A percentile compares a stretch with the other conserved stretches of the same genome.
These are phyloP conservation scores for Ectobius pallidus DNA, from an alignment of 2,888 invertebrate genomes.

Conservation along the genomic window DNA sequence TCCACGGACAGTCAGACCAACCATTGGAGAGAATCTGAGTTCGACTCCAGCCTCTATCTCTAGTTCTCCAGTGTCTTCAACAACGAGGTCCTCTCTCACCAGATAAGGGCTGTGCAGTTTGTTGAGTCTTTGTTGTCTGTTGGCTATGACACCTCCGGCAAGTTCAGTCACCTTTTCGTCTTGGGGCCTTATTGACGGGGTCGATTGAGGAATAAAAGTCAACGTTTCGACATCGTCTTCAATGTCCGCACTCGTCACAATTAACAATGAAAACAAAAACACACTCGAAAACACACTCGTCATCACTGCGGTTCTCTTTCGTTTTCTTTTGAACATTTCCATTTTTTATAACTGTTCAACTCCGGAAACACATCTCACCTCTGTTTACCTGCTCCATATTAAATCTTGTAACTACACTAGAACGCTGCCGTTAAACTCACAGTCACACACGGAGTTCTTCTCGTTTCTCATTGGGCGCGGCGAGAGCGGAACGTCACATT, in stretches of 20 bases:
- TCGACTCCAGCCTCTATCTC: slow-evolving; percentile 90
- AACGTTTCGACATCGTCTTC: slow-evolving; percentile 27
- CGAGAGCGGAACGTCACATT: slow-evolving; percentile 8
- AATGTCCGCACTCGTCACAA: neutral
- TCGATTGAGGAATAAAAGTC: slow-evolving; percentile 13
- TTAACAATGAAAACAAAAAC: neutral
- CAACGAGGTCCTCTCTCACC: slow-evolving; percentile 77
- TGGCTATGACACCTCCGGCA: slow-evolving; percentile 61
- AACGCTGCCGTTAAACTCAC: too few species aligned
- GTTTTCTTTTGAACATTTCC: slow-evolving; percentile 6
- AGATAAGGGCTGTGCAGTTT: slow-evolving; percentile 73
- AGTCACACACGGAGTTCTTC: neutral
- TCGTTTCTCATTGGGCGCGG: slow-evolving; percentile 10
- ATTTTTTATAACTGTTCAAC: too few species aligned
- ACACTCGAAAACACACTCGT: neutral
- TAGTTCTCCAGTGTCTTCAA: slow-evolving; percentile 79
- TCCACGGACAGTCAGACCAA: slow-evolving; percentile 92
- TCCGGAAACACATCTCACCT: too few species aligned
- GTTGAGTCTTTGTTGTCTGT: slow-evolving; percentile 62
- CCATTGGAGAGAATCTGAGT: slow-evolving; percentile 87
- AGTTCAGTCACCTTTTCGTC: slow-evolving; percentile 32
- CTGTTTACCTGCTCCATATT: neutral
- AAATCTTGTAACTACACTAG: too few species aligned
- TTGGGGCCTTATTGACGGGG: neutral
- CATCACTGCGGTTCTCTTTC: neutral